These are phyloP conservation scores for Cherax destructor DNA, from an alignment of 1,140 invertebrate genomes.

Conservation along the genomic window DNA sequence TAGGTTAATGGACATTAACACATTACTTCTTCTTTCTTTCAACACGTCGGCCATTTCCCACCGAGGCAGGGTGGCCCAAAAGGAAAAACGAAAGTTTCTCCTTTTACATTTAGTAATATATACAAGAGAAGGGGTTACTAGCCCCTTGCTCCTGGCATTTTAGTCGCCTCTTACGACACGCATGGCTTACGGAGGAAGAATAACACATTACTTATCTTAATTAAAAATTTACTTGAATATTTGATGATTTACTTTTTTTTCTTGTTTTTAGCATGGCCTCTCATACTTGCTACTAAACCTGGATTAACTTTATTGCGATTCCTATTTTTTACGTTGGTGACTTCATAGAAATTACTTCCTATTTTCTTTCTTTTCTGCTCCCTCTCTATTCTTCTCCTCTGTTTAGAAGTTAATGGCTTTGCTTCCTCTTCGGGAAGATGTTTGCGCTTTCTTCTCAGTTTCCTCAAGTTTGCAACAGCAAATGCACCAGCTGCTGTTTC, in stretches of 20 bases:
- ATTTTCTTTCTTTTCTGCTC: conserved; percentile 81
- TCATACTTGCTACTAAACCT: neutral
- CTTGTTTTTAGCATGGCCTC: conserved; percentile 17
- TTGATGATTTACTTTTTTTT: neutral
- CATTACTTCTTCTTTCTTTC: too few species aligned
- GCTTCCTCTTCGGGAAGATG: neutral
- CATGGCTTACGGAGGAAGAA: too few species aligned
- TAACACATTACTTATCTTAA: too few species aligned
- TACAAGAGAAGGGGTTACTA: too few species aligned
- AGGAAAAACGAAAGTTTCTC: too few species aligned
- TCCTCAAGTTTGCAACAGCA: conserved; percentile 80
- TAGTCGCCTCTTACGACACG: too few species aligned
- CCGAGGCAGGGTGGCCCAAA: too few species aligned
- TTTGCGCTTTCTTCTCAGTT: conserved; percentile 85
- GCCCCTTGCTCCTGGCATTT: too few species aligned
- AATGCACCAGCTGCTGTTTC: conserved; percentile 35
- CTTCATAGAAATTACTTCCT: conserved; percentile 95
- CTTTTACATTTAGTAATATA: too few species aligned
- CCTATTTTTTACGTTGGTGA: conserved; percentile 93
- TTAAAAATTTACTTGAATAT: too few species aligned
- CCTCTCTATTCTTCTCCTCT: conserved; percentile 74
- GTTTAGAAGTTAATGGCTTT: conserved; percentile 40
- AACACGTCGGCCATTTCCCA: too few species aligned
- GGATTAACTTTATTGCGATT: conserved; percentile 77
- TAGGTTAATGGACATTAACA: too few species aligned